A percentile compares a stretch with the other conserved stretches of the same genome.
Evolutionary conservation across 2,888 invertebrate species (phyloP).

Genomic region (Drosophila meridionalis): DNA sequence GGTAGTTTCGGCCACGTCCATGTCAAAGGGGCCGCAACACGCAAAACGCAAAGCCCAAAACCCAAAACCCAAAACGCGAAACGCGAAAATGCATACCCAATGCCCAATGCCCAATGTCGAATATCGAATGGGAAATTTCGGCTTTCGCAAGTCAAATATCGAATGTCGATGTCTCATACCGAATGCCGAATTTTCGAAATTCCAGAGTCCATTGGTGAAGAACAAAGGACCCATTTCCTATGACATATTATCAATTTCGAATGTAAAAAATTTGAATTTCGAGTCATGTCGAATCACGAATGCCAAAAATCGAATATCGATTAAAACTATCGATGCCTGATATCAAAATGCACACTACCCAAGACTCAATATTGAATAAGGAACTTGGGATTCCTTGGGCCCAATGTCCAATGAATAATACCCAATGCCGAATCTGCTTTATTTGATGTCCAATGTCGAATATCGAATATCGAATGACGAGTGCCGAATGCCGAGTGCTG

Average conservation of each 20-base stretch:
- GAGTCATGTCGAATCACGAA: neutral
- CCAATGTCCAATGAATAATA: neutral
- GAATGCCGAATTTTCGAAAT: neutral
- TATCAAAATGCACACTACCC: neutral
- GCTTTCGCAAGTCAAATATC: neutral
- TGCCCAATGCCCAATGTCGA: constrained; percentile 7
- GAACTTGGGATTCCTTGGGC: neutral
- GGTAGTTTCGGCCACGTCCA: constrained; percentile 43
- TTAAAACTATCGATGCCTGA: neutral
- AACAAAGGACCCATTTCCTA: too few relatives aligned
- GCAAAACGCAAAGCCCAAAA: neutral
- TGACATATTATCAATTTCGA: neutral
- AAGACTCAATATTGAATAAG: neutral
- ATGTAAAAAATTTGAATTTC: neutral
- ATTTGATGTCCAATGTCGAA: neutral
- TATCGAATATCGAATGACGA: neutral
- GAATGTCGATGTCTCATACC: neutral
- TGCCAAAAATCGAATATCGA: neutral
- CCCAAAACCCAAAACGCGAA: neutral
- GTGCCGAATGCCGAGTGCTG: neutral
- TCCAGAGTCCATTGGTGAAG: too few relatives aligned
- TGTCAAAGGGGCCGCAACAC: constrained; percentile 23
- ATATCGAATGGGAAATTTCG: neutral
- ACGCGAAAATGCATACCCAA: neutral
- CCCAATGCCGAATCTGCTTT: neutral